Evolutionary conservation across 2,797 vertebrate genomes (phyloP), one percentile per base, ranked within the genome.

Genomic region (Anableps anableps): DNA sequence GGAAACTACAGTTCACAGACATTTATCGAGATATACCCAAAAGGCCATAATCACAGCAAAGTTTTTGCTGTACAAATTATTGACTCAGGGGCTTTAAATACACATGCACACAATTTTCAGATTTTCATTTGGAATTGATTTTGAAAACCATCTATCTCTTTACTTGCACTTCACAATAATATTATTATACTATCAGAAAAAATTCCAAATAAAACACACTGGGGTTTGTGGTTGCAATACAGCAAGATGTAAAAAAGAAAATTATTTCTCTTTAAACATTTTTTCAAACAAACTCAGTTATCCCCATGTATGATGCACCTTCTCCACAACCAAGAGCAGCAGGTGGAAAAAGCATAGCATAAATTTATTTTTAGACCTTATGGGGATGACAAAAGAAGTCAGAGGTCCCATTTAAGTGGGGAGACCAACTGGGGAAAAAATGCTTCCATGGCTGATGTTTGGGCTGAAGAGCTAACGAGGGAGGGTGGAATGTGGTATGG

Each of bases 361-460:
- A 51, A 76, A 62, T 4, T 48, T 76, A 41, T 43, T 51, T 62
- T 72, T 60, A 41, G 68, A 26, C 72, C 72, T 83, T 77, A 79
- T 47, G n/a, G 45, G 9, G 11, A 36, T 31, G 75, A 71, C 16
- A 53, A 62, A 75, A 48, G 43, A 73, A 83, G 86, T 91, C 87
- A 91, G 84, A 88, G 88, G 89, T 93, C 88, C 76, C 2, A 17
- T 34, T 76, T 85, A 83, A 89, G 78, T 81, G 81, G 78, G 71
- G 62, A 76, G 55, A 80, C 77, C 80, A 81, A 81, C 86, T 87
- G 81, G 66, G 66, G 74, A 74, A 82, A 76, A 48, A 81, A 60
- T 77, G 60, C 19, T 19, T 41, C 38, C 48, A 53, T 62, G 83
- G 76, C 77, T 55, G 47, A 79, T 48, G 86, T n/a, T 31, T 71